Evolutionary conservation across 2,888 invertebrate species (phyloP), one percentile per base, ranked within the genome.

Genomic region (Crepidodera aurea): DNA sequence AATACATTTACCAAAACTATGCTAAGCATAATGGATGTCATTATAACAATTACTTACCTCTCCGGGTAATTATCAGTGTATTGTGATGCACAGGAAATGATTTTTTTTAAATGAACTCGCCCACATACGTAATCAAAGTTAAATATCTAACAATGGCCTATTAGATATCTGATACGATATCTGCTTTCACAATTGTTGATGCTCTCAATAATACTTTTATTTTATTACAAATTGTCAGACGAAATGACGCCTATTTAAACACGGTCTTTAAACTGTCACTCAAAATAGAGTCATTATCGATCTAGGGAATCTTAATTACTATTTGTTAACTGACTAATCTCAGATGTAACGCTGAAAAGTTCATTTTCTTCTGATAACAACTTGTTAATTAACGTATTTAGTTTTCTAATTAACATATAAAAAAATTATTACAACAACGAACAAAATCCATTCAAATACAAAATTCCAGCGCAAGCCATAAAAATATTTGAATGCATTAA

Each of bases 51-150:
- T 81, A 80, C 56, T 46, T 62, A 63, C 63, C 63, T 63, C 66
- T 78, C 78, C 79, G 80, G 79, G 80, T 81, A 81, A 81, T 81
- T 81, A 81, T 81, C 77, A 73, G 72, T 75, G 78, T 75, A 80
- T 80, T 80, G 79, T 81, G 74, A 76, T 73, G 76, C 73, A 79
- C 81, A 80, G 81, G 81, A 81, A 80, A 80, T 79, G 79, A 81
- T 80, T 80, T 79, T 48, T 79, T 80, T 80, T 75, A 79, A 81
- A 80, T 76, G 79, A 78, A 78, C 81, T 80, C 80, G 79, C 81
- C 81, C 81, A 81, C 81, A 81, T 81, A 74, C 77, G 77, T 78
- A 81, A 81, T 80, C 81, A 80, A 78, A 80, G 76, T 78, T 81
- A 81, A 81, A 79, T 77, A 78, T 79, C 78, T 80, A 80, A 81